A percentile compares a stretch with the other conserved stretches of the same genome.
Evolutionary conservation across 2,113 vertebrate species (phyloP).

Genomic region (Vicugna pacos): DNA sequence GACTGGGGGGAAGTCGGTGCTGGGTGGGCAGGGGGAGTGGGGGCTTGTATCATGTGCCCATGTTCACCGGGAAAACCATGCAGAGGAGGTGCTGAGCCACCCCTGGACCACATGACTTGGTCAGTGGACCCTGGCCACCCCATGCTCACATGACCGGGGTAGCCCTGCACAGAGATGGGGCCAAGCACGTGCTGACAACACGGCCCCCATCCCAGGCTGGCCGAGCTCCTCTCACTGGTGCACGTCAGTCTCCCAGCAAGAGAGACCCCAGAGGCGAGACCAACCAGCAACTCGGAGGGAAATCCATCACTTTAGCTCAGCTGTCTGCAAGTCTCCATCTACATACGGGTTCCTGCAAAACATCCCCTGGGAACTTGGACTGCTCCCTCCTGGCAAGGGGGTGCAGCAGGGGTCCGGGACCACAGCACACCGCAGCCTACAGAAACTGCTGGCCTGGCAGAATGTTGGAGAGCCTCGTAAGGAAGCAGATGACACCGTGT

Average conservation of each 20-base stretch:
- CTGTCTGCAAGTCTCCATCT: background rate
- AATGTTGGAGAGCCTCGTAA: background rate
- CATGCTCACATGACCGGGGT: too few species aligned
- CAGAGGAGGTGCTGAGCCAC: background rate
- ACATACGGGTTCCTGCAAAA: background rate
- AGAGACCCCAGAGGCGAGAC: background rate
- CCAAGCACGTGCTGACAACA: background rate
- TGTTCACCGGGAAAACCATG: fast-evolving
- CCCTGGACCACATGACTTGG: fast-evolving
- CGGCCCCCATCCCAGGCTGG: background rate
- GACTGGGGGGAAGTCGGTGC: background rate
- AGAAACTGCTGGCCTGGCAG: background rate
- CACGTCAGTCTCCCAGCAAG: background rate
- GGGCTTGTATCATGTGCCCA: background rate
- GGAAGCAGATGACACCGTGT: background rate
- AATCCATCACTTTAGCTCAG: background rate
- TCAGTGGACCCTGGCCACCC: background rate
- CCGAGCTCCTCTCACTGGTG: background rate
- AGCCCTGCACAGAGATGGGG: background rate
- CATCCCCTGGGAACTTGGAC: background rate
- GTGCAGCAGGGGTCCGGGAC: background rate
- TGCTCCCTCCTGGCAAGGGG: background rate
- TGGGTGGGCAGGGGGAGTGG: background rate
- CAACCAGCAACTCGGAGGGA: background rate
- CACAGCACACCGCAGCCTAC: too few species aligned